Evolutionary conservation across 2,113 vertebrate species (phyloP).

Genomic region (Ranitomeya variabilis): DNA sequence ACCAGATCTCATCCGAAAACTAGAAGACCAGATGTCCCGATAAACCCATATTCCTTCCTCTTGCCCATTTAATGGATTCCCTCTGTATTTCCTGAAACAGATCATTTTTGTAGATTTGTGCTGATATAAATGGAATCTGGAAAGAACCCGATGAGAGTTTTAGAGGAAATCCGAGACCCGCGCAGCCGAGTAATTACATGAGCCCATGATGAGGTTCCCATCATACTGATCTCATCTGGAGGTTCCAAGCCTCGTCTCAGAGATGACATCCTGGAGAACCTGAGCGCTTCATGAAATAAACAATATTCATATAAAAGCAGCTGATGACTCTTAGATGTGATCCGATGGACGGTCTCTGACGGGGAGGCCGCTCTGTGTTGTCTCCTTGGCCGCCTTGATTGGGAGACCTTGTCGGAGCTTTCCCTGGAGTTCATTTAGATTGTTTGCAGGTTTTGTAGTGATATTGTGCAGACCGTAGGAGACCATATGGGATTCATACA

Average conservation of each 20-base stretch:
- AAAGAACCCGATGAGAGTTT: background rate
- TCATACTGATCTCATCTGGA: constrained; percentile 5
- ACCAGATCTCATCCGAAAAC: background rate
- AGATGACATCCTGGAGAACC: background rate
- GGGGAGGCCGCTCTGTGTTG: background rate
- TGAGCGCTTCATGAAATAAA: background rate
- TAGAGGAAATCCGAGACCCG: constrained; percentile 8
- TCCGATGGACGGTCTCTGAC: background rate
- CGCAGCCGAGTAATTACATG: background rate
- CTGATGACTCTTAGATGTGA: background rate
- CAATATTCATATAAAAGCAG: background rate
- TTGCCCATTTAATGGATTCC: background rate
- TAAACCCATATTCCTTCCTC: background rate
- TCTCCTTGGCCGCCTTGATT: background rate
- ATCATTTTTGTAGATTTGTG: background rate
- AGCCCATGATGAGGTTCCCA: constrained; percentile 13
- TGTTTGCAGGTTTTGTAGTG: constrained; percentile 21
- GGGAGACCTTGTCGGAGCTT: constrained; percentile 12
- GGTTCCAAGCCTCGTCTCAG: background rate
- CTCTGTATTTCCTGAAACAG: background rate
- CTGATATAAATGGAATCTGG: constrained; percentile 2
- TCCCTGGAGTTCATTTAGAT: background rate
- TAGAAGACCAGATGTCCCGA: background rate
- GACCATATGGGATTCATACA: constrained; percentile 13
- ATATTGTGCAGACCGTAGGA: constrained; percentile 23